These are phyloP conservation scores for Columbina picui DNA, from an alignment of 2,113 vertebrate genomes.

Conservation along the genomic window DNA sequence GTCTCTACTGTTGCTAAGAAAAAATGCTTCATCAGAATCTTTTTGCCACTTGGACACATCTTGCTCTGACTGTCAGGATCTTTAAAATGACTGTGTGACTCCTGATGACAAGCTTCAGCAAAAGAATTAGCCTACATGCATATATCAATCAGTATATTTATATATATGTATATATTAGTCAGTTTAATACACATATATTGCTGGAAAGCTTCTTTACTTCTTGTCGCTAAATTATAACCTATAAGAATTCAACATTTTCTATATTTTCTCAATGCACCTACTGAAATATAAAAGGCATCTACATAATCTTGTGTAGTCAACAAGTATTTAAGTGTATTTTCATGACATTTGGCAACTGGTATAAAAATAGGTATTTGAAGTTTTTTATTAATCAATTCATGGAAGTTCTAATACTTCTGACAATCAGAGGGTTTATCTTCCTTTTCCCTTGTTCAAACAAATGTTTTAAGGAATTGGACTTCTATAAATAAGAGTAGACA, in stretches of 20 bases:
- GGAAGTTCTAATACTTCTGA: neutral
- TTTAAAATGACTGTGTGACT: neutral
- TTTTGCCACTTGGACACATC: neutral
- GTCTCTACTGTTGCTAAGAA: neutral
- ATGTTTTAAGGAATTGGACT: neutral
- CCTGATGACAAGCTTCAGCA: neutral
- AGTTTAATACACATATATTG: neutral
- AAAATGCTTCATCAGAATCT: neutral
- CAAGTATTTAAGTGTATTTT: neutral
- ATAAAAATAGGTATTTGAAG: neutral
- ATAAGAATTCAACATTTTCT: neutral
- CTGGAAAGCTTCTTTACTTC: neutral
- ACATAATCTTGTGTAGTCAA: neutral
- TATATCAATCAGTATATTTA: neutral
- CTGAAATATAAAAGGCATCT: neutral
- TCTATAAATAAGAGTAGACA: neutral
- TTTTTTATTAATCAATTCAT: neutral
- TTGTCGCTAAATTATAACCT: neutral
- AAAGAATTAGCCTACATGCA: neutral
- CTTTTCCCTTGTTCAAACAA: neutral
- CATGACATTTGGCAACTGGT: neutral
- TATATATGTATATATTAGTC: neutral
- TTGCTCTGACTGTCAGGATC: neutral
- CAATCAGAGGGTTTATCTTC: neutral
- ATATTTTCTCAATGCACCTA: neutral